A percentile compares a stretch with the other conserved stretches of the same genome.
phyloP scores from a whole-genome alignment of 2,888 invertebrate genomes.

The Psylliodes chrysocephalus region DNA sequence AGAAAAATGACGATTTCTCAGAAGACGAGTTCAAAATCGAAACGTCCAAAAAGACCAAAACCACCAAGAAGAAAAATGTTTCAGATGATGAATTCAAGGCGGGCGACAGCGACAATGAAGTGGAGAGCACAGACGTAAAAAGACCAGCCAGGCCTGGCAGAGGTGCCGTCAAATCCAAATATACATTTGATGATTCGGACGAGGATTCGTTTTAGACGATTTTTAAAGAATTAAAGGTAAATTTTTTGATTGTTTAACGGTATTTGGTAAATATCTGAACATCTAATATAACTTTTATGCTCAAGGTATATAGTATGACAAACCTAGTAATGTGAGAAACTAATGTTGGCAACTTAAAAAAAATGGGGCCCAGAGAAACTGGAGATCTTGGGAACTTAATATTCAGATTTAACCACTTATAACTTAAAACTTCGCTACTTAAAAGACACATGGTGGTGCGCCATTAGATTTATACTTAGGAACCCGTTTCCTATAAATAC shows the following conservation, averaged over 20 bases:
- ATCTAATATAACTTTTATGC: no score
- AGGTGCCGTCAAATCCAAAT: constrained; percentile 55
- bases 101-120: constrained; percentile 17
- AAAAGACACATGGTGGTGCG: no score
- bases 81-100: constrained; percentile 37
- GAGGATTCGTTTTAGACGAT: constrained; percentile 21
- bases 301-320: no score
- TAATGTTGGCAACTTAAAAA: no score
- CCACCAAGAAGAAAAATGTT: constrained; percentile 35
- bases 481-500: no score
- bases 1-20: constrained; percentile 31
- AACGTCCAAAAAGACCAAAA: background rate
- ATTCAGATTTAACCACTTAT: no score
- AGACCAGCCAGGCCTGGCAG: constrained; percentile 50
- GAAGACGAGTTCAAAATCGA: constrained; percentile 30
- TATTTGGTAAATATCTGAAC: no score
- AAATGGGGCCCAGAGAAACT: no score
- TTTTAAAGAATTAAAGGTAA: constrained; percentile 9
- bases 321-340: no score
- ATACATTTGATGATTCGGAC: constrained; percentile 65
- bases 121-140: constrained; percentile 21
- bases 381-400: no score
- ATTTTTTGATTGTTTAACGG: background rate
- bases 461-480: no score
- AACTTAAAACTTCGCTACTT: no score